Evolutionary conservation across 2,113 vertebrate genomes (phyloP).

Genomic region (Pyrgilauda ruficollis): DNA sequence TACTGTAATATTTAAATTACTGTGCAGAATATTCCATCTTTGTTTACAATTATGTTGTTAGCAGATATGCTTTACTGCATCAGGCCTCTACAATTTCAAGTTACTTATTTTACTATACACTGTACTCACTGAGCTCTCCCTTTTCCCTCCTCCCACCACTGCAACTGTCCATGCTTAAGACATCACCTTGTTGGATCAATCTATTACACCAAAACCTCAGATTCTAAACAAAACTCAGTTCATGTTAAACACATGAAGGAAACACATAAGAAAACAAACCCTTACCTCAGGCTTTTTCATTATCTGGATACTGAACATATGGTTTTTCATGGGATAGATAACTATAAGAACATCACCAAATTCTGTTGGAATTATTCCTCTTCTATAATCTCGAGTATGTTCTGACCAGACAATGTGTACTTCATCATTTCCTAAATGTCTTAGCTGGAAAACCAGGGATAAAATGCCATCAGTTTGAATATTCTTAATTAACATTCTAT

Average conservation of each 20-base stretch:
- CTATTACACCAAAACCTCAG: not conserved
- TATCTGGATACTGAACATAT: conserved; percentile 98
- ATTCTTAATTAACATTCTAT: not conserved
- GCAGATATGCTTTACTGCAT: not conserved
- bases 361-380: conserved; percentile 98
- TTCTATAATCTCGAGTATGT: conserved; percentile 94
- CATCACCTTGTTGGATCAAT: not conserved
- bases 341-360: conserved; percentile 97
- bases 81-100: not conserved
- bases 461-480: conserved; percentile 12
- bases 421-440: conserved; percentile 98
- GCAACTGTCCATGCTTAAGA: too few relatives aligned
- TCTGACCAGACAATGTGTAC: conserved; percentile 99
- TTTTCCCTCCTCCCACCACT: not conserved
- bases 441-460: conserved; percentile 78
- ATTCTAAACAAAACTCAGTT: not conserved
- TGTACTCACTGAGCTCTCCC: not conserved
- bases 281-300: conserved; percentile 97
- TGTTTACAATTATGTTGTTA: not conserved
- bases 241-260: not conserved
- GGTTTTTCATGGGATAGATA: conserved; percentile 99
- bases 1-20: not conserved
- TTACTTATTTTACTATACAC: not conserved
- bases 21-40: not conserved
- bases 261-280: not conserved